Evolutionary conservation across 1,140 invertebrate species (phyloP).

Genomic region (Lysiphlebus fabarum): DNA sequence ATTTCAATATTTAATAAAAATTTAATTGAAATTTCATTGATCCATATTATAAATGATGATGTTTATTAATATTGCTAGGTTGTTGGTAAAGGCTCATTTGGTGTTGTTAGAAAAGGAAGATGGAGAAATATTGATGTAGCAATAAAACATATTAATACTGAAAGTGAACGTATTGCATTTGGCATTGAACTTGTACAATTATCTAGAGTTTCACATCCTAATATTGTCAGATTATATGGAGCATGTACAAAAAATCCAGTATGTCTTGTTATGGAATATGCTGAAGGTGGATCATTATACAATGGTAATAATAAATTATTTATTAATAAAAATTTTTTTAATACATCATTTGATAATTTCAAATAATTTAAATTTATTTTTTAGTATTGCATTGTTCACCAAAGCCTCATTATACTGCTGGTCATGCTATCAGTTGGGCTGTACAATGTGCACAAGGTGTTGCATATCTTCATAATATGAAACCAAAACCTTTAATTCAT

Average conservation of each 20-base stretch:
- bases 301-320: constrained; percentile 70
- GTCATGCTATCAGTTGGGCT: constrained; percentile 94
- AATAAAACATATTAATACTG: constrained; percentile 88
- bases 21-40: constrained; percentile 13
- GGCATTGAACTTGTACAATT: constrained; percentile 82
- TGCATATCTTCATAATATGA: constrained; percentile 91
- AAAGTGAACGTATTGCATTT: constrained; percentile 81
- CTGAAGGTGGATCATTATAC: constrained; percentile 94
- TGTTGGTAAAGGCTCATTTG: constrained; percentile 95
- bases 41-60: background rate
- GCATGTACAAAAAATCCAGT: constrained; percentile 78
- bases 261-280: constrained; percentile 96
- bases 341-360: too few species aligned
- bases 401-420: constrained; percentile 76
- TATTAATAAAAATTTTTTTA: too few species aligned
- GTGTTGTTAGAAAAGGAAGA: constrained; percentile 85
- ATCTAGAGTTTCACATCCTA: constrained; percentile 85
- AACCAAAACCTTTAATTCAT: constrained; percentile 92
- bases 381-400: constrained; percentile 81
- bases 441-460: constrained; percentile 91
- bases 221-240: constrained; percentile 93
- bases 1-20: background rate
- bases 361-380: too few species aligned
- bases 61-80: constrained; percentile 56
- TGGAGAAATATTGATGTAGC: constrained; percentile 86